Percentiles rank a stretch among this genome's conserved stretches.
These are phyloP conservation scores for Caenorhabditis brenneri DNA, from an alignment of 1,140 invertebrate genomes.

Conservation along the genomic window DNA sequence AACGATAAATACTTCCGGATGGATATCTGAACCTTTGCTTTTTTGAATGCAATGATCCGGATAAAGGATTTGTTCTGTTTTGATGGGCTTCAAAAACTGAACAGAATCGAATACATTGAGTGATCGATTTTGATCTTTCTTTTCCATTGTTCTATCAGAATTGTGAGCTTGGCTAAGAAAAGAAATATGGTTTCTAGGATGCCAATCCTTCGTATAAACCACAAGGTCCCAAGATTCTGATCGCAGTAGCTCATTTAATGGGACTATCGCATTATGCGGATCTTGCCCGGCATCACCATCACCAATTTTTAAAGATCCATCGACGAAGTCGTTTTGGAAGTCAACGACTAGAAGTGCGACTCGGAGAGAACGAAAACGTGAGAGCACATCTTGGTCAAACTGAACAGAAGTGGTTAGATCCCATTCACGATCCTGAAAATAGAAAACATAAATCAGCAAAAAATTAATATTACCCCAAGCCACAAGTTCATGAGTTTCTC, in stretches of 20 bases:
- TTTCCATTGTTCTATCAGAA: constrained; percentile 81
- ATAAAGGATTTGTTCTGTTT: constrained; percentile 81
- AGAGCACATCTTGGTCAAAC: background rate
- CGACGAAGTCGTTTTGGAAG: constrained; percentile 97
- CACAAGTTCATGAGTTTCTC: constrained; percentile 4
- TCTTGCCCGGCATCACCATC: constrained; percentile 62
- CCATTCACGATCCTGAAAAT: background rate
- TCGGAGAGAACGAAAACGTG: background rate
- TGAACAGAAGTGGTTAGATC: background rate
- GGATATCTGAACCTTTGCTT: constrained; percentile 89
- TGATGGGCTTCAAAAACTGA: constrained; percentile 78
- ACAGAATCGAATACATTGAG: constrained; percentile 86
- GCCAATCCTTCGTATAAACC: constrained; percentile 94
- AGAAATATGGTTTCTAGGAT: constrained; percentile 92
- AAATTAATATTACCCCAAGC: background rate
- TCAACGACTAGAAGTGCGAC: constrained; percentile 89
- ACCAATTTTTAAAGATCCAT: constrained; percentile 87
- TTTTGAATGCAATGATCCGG: constrained; percentile 92
- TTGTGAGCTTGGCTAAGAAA: constrained; percentile 75
- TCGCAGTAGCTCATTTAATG: constrained; percentile 87
- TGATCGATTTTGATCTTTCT: constrained; percentile 77
- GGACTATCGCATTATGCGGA: constrained; percentile 74
- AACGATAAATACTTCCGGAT: constrained; percentile 83
- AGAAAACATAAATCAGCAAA: background rate
- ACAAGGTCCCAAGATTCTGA: constrained; percentile 84